A percentile compares a stretch with the other conserved stretches of the same genome.
Evolutionary conservation across 2,113 vertebrate species (phyloP).

Genomic region (Rafetus swinhoei): DNA sequence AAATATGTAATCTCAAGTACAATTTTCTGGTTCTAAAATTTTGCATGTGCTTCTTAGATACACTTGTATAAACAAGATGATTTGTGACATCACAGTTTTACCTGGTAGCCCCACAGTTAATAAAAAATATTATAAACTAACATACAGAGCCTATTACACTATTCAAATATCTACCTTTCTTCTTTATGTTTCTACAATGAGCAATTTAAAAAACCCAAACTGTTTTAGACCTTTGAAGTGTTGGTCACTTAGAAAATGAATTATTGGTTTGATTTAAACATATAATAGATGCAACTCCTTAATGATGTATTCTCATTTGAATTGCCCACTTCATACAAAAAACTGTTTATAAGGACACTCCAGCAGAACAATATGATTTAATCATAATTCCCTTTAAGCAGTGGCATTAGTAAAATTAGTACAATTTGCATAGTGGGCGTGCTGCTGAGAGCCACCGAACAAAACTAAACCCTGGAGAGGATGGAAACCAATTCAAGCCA

Average conservation of each 20-base stretch:
- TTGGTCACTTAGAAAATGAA: conserved; percentile 30
- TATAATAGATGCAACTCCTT: conserved; percentile 17
- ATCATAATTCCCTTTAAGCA: conserved; percentile 19
- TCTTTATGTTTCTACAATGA: background rate
- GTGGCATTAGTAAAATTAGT: too few relatives aligned
- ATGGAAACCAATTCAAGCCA: too few relatives aligned
- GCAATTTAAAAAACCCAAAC: background rate
- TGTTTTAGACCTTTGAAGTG: background rate
- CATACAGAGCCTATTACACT: background rate
- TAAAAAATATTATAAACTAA: background rate
- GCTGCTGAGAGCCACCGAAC: too few relatives aligned
- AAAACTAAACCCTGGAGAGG: too few relatives aligned
- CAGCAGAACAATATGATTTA: conserved; percentile 21
- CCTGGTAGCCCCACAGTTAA: background rate
- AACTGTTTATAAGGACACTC: background rate
- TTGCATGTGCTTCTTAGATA: conserved; percentile 4
- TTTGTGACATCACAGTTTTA: background rate
- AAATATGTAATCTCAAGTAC: background rate
- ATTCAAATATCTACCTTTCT: background rate
- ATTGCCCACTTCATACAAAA: conserved; percentile 39
- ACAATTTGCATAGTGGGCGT: too few relatives aligned
- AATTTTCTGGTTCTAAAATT: background rate
- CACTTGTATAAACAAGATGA: background rate
- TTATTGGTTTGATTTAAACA: conserved; percentile 29
- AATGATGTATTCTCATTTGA: conserved; percentile 50